Evolutionary conservation across 2,113 vertebrate species (phyloP).

Genomic region (Danionella cerebrum): DNA sequence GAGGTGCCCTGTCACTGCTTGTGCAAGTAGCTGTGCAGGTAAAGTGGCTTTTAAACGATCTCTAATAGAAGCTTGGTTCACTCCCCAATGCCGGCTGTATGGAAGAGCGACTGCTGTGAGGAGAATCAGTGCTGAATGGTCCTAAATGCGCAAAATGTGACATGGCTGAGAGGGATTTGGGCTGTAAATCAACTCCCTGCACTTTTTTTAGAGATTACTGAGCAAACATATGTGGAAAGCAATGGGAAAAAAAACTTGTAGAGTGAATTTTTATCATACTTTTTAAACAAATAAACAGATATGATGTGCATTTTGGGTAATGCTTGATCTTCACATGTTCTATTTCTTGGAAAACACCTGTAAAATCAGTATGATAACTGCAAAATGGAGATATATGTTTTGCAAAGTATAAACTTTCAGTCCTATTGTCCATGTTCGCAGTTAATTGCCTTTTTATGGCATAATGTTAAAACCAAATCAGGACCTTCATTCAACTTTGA

Average conservation of each 20-base stretch:
- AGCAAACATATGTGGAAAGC: too few relatives aligned
- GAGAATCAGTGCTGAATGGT: slow-evolving; percentile 58
- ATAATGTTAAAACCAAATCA: slow-evolving; percentile 34
- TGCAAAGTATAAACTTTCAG: too few relatives aligned
- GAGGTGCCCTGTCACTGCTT: slow-evolving; percentile 22
- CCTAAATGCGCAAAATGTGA: slow-evolving; percentile 56
- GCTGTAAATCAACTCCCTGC: slow-evolving; percentile 47
- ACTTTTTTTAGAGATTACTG: slow-evolving; percentile 25
- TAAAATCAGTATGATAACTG: slow-evolving; percentile 8
- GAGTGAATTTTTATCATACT: too few relatives aligned
- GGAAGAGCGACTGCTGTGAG: slow-evolving; percentile 42
- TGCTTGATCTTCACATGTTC: neutral
- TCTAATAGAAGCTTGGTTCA: slow-evolving; percentile 50
- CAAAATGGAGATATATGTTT: too few relatives aligned
- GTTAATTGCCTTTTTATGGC: slow-evolving; percentile 32
- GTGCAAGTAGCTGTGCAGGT: slow-evolving; percentile 25
- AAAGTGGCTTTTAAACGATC: slow-evolving; percentile 47
- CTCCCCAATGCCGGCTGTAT: slow-evolving; percentile 32
- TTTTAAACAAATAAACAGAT: too few relatives aligned
- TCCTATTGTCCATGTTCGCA: too few relatives aligned
- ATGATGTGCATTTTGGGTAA: neutral
- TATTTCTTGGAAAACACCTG: neutral
- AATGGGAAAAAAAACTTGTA: too few relatives aligned
- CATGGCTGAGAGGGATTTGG: slow-evolving; percentile 47
- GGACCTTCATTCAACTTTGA: slow-evolving; percentile 31